Percentiles rank a stretch among this genome's conserved stretches.
These are phyloP conservation scores for Orycteropus afer DNA, from an alignment of 2,113 vertebrate species.

Conservation along the genomic window DNA sequence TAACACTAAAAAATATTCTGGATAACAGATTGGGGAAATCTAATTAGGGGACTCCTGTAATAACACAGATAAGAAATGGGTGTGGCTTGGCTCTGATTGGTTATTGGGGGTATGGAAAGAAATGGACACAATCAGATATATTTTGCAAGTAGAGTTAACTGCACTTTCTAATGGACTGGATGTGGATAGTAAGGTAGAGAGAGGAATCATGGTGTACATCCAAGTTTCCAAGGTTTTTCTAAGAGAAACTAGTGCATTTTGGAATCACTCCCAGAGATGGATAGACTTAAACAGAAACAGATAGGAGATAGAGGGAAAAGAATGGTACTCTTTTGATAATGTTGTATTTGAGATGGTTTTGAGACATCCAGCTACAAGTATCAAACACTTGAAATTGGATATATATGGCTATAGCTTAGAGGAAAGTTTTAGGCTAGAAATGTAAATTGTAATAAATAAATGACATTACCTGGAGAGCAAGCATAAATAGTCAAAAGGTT, in stretches of 20 bases:
- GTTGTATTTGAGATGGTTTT: neutral
- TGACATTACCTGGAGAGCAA: neutral
- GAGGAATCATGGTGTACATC: neutral
- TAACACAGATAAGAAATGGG: neutral
- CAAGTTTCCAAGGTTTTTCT: neutral
- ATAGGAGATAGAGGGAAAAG: neutral
- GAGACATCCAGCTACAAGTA: neutral
- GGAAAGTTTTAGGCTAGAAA: neutral
- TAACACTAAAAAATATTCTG: neutral
- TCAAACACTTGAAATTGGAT: neutral
- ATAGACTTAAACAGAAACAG: neutral
- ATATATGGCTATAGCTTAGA: neutral
- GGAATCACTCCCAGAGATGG: neutral
- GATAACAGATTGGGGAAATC: neutral
- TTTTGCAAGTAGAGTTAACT: neutral
- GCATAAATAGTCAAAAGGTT: neutral
- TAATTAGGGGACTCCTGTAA: neutral
- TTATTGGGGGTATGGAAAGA: neutral
- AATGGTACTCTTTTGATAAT: neutral
- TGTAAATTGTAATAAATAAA: neutral
- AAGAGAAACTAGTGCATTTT: neutral
- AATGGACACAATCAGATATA: neutral
- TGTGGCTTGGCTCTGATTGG: neutral
- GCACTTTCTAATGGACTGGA: neutral
- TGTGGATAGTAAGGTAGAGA: neutral